Conservation (phyloP, 2,797 vertebrate genomes). For the Molossus alvarezi region DNA sequence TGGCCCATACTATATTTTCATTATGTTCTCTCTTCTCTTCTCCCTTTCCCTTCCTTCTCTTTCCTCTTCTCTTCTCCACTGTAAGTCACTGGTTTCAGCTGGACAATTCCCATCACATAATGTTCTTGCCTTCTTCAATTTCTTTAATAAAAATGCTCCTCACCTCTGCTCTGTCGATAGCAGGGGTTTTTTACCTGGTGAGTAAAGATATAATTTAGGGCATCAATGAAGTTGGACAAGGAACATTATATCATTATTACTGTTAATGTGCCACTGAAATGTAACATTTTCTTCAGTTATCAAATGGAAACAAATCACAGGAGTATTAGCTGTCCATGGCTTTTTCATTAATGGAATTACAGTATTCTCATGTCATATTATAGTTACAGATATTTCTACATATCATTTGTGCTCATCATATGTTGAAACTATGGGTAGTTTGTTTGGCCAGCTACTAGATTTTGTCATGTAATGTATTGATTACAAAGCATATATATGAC, state of each 20-base stretch:
- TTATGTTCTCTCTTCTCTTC: not conserved
- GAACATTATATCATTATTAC: not conserved
- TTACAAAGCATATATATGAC: not conserved
- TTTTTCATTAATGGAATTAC: not conserved
- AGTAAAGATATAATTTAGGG: not conserved
- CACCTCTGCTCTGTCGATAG: not conserved
- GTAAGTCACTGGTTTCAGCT: not conserved
- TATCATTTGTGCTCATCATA: not conserved
- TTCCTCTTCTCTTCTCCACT: not conserved
- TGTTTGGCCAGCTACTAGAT: not conserved
- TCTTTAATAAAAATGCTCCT: not conserved
- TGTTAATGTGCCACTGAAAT: not conserved
- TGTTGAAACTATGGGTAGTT: not conserved
- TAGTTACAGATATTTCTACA: not conserved
- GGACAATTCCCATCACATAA: not conserved
- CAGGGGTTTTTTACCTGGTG: not conserved
- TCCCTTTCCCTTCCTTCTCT: too few relatives aligned
- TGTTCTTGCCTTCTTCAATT: not conserved
- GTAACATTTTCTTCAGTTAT: not conserved
- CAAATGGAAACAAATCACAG: not conserved
- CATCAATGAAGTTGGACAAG: not conserved
- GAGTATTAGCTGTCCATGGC: not conserved
- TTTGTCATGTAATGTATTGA: not conserved
- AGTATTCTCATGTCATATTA: not conserved
- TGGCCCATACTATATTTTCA: not conserved